A percentile compares a stretch with the other conserved stretches of the same genome.
Evolutionary conservation across 1,140 invertebrate species (phyloP).

Genomic region (Gerris buenoi): DNA sequence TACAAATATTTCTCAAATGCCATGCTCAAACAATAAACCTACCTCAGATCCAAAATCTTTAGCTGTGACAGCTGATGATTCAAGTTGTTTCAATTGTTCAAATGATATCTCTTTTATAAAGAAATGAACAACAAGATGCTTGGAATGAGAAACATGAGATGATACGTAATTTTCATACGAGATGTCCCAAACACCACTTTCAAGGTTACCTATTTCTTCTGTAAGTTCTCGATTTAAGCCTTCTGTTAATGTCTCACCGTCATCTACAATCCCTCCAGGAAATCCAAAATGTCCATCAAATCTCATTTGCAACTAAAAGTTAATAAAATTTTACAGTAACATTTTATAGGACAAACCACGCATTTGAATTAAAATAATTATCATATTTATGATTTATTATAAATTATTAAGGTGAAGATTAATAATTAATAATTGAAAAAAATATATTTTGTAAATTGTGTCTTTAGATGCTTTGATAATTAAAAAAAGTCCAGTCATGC

Average conservation of each 20-base stretch:
- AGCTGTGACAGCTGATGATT: constrained; percentile 24
- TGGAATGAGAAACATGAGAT: constrained; percentile 22
- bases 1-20: constrained; percentile 8
- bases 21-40: constrained; percentile 14
- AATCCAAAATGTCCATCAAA: constrained; percentile 45
- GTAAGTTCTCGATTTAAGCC: constrained; percentile 36
- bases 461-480: no score
- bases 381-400: no score
- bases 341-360: no score
- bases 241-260: constrained; percentile 30
- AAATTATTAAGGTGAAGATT: no score
- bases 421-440: no score
- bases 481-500: no score
- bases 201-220: constrained; percentile 36
- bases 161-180: constrained; percentile 20
- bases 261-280: constrained; percentile 38
- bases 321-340: no score
- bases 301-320: constrained; percentile 40
- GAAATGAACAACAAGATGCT: constrained; percentile 35
- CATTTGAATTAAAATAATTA: no score
- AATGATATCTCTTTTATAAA: constrained; percentile 33
- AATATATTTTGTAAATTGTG: no score
- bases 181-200: constrained; percentile 22
- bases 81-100: constrained; percentile 32
- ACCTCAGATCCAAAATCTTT: constrained; percentile 35